Conservation (phyloP, 1,140 invertebrate genomes). For the Halesus radiatus region DNA sequence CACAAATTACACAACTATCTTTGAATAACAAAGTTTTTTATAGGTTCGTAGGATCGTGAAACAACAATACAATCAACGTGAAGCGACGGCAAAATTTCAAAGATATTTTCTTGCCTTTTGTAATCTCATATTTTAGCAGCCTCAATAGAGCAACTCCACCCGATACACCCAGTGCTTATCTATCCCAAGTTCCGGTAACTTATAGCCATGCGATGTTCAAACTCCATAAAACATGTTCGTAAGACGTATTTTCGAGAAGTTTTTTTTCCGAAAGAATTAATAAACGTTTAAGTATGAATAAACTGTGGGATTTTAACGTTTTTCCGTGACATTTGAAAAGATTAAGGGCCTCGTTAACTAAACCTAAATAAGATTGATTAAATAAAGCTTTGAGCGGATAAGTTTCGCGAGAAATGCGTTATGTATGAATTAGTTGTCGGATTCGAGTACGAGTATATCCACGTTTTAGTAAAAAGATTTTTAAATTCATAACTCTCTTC, state of each 20-base stretch:
- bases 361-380: conserved; percentile 15
- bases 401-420: neutral
- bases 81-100: too few species aligned
- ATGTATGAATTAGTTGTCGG: too few species aligned
- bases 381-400: conserved; percentile 5
- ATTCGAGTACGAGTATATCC: too few species aligned
- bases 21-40: too few species aligned
- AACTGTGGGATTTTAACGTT: conserved; percentile 29
- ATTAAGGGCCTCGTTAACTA: neutral
- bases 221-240: conserved; percentile 45
- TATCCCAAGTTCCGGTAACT: conserved; percentile 31
- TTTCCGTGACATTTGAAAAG: conserved; percentile 23
- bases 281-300: conserved; percentile 43
- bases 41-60: too few species aligned
- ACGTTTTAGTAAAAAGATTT: too few species aligned
- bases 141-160: neutral
- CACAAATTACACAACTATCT: too few species aligned
- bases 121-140: too few species aligned
- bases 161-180: conserved; percentile 30
- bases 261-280: conserved; percentile 35
- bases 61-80: too few species aligned
- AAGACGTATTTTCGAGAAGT: conserved; percentile 36
- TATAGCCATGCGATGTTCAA: conserved; percentile 39
- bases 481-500: too few species aligned
- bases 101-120: too few species aligned